Evolutionary conservation across 2,888 invertebrate genomes (phyloP), one percentile per base, ranked within the genome.

Genomic region (Pammene aurita): DNA sequence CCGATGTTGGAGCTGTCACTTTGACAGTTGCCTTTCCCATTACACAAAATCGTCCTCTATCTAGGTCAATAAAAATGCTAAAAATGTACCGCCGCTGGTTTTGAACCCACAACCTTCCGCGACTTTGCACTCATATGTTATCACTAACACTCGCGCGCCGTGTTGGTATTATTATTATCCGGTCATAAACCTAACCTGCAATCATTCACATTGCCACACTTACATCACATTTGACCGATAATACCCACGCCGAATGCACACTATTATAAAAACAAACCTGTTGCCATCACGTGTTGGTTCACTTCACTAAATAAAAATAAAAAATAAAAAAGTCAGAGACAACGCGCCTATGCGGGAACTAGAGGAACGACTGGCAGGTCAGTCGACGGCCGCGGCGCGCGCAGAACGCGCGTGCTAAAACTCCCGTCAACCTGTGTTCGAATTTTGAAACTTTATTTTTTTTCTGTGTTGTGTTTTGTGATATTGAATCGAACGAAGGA

Each of bases 381-480:
- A 88, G 89, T 87, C 77, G 80, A 82, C 82, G 80, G 71, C 76
- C 78, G 84, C 80, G 82, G 73, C 77, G 78, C 76, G 79, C 72
- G 79, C 71, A 72, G 81, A 73, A 73, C 78, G 80, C 80, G 78
- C 76, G 78, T 74, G 72, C 67, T 67, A 69, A 75, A 66, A 72
- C 72, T 77, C 77, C 81, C 83, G 79, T 77, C 75, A 75, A 76
- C 78, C 76, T 68, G 76, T 72, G 72, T 62, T 71, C 60, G 66
- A 67, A 56, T 65, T 44, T 60, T 68, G 35, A 72, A 71, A 66
- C 34, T 57, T 69, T 63, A 66, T 56, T 68, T 72, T 73, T 26
- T 71, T 72, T 72, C 73, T 73, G 72, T 58, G 72, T 70, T 73
- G 75, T 75, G 74, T 70, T 71, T 71, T 57, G 67, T 72, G 73